These are phyloP conservation scores for Ormyrus rosae DNA, from an alignment of 2,888 invertebrate species.

Conservation along the genomic window DNA sequence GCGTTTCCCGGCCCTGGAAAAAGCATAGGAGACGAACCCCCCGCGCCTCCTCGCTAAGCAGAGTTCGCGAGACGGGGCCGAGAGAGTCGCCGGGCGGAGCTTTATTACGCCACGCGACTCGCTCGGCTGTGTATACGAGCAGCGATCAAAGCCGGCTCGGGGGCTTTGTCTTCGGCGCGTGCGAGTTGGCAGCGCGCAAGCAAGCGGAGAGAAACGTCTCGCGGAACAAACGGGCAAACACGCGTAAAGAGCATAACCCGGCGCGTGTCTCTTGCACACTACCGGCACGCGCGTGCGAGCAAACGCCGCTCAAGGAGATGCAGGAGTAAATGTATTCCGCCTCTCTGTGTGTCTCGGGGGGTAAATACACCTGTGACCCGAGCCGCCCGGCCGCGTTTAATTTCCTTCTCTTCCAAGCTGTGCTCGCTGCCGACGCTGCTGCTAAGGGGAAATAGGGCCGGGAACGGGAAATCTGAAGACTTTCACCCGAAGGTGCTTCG, in stretches of 20 bases:
- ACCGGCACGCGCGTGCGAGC: not conserved
- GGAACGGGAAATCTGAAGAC: not conserved
- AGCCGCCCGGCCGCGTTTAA: slow-evolving; percentile 27
- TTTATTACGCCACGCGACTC: slow-evolving; percentile 14
- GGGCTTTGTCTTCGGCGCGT: slow-evolving; percentile 22
- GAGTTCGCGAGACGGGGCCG: too few species aligned
- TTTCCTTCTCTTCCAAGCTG: slow-evolving; percentile 29
- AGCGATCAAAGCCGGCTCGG: slow-evolving; percentile 23
- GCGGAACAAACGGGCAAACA: slow-evolving; percentile 49
- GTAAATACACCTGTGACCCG: slow-evolving; percentile 45
- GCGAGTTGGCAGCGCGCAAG: not conserved
- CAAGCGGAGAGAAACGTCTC: slow-evolving; percentile 31
- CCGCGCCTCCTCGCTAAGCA: too few species aligned
- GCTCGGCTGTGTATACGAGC: not conserved
- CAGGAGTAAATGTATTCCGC: slow-evolving; percentile 21
- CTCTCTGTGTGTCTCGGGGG: not conserved
- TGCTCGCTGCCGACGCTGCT: not conserved
- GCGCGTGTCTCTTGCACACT: not conserved
- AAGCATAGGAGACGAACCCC: too few species aligned
- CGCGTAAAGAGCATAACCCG: slow-evolving; percentile 41
- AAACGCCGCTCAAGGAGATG: not conserved
- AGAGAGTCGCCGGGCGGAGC: not conserved
- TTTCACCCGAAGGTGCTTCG: not conserved
- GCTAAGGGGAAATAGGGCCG: not conserved
- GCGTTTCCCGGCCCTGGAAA: too few species aligned